Percentiles rank a stretch among this genome's conserved stretches.
Conservation (phyloP, 1,140 invertebrate genomes). For the Rhizoglyphus robini region DNA sequence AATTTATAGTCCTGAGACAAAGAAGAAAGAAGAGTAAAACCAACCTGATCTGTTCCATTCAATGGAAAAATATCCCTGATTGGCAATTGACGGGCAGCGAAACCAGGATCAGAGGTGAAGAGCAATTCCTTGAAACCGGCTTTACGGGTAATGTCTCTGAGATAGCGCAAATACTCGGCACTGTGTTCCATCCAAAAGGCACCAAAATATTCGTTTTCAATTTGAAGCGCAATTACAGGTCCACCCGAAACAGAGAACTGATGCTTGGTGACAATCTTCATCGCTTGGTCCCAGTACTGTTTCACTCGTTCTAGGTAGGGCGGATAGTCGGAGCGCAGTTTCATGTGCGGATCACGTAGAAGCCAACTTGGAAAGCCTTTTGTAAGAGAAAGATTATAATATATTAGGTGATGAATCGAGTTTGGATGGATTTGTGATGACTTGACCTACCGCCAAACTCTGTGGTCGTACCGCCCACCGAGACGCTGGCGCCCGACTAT, state of each 20-base stretch:
- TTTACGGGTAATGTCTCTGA: background rate
- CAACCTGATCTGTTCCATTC: no score
- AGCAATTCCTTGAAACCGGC: slow-evolving; percentile 1
- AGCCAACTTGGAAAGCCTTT: slow-evolving; percentile 36
- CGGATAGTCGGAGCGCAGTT: slow-evolving; percentile 20
- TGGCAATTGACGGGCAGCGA: no score
- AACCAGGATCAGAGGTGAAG: background rate
- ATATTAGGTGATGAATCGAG: no score
- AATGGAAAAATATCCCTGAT: background rate
- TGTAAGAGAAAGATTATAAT: no score
- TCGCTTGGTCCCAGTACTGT: background rate
- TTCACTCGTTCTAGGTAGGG: slow-evolving; percentile 29
- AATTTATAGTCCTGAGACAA: no score
- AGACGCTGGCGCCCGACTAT: no score
- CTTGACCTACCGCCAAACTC: slow-evolving; percentile 37
- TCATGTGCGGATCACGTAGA: slow-evolving; percentile 22
- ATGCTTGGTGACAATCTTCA: background rate
- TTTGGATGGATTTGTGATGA: no score
- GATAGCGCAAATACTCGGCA: background rate
- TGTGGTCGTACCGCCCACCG: no score
- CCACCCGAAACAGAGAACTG: slow-evolving; percentile 29
- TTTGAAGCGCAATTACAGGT: slow-evolving; percentile 34
- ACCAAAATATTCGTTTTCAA: slow-evolving; percentile 28
- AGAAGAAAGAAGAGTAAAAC: no score
- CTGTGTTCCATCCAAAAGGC: no score